Base-by-base conservation (phyloP, 2,888 invertebrate species). In the Melolontha melolontha region DNA sequence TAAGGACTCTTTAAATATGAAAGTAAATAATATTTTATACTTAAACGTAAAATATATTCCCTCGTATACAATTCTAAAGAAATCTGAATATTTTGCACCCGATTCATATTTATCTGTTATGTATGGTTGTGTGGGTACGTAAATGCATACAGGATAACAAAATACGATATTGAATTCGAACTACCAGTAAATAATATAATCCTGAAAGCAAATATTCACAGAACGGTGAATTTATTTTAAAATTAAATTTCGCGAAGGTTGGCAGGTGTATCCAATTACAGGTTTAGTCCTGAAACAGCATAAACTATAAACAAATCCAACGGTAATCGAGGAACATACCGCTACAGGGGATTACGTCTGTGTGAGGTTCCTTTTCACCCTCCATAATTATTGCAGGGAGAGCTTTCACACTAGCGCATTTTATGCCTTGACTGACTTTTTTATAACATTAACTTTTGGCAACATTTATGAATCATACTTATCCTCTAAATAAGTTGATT, bases 221-320 rank as follows among this genome's bases (percentile, higher is more conserved):
- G 57, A 29, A 57, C 29, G 57, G n/a, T 42, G 41, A 57, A 57
- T 57, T 57, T 57, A 29, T 57, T 59, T 59, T 59, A 44, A 59
- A 59, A 59, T 57, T 44, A 57, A 57, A 57, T 42, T 57, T 57
- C 29, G 29, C 44, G n/a, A 22, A 57, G 17, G 27, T 29, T 42
- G 57, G 42, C 57, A 57, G 57, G 57, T 57, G 57, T 57, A 44
- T 57, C 27, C 57, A 44, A 57, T 57, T 57, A 57, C 42, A 27
- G 42, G 27, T 44, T 57, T 7, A 57, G 42, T 27, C 29, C 57
- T 27, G 11, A 42, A 44, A 42, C 57, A 22, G 42, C 44, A 57
- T 42, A 57, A 57, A 57, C 12, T 57, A 29, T 44, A 42, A 57
- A 22, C 39, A 57, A 57, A 57, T 42, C 57, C 57, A 27, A 27